Evolutionary conservation across 2,888 invertebrate species (phyloP), one percentile per base, ranked within the genome.

Genomic region (Ennomos erosarius): DNA sequence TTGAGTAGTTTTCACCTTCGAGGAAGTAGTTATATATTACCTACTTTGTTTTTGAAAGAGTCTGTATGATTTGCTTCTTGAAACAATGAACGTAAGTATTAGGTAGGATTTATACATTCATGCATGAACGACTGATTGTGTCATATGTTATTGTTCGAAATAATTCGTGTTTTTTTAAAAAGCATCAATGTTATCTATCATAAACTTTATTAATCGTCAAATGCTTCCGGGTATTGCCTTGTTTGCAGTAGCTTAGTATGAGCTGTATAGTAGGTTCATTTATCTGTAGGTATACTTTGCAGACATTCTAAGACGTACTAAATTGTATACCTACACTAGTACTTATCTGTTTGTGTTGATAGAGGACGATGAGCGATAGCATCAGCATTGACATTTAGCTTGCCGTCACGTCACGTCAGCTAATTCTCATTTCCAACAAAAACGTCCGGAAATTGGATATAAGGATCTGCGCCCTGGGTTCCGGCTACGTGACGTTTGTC

Each of bases 401-500:
- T 90, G 84, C 84, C 85, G 84, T 83, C 86, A 84, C 85, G 84
- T 84, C 87, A 88, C 84, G 87, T 87, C 90, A 85, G 87, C 90
- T 92, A 91, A 91, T 91, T 90, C 90, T 83, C 84, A 85, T 88
- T 88, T 85, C 84, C 88, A 88, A 90, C 91, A 92, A 91, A 90
- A 92, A 89, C 89, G 83, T 59, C 88, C 87, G 91, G 91, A 92
- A 91, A 91, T 91, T 91, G 90, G 90, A 91, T 90, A 90, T 90
- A 90, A 90, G 91, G 89, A 91, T 91, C 91, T 91, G 85, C 85
- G 85, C 84, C 85, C 83, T 76, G 77, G 85, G 86, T 85, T 88
- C 88, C 90, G 89, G 87, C 86, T 89, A 90, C 91, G 91, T 90
- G 91, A 90, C 91, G 90, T 89, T 89, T 91, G 90, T 90, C 90